These are phyloP conservation scores for Amphiprion ocellaris DNA, from an alignment of 2,113 vertebrate genomes.

Conservation along the genomic window DNA sequence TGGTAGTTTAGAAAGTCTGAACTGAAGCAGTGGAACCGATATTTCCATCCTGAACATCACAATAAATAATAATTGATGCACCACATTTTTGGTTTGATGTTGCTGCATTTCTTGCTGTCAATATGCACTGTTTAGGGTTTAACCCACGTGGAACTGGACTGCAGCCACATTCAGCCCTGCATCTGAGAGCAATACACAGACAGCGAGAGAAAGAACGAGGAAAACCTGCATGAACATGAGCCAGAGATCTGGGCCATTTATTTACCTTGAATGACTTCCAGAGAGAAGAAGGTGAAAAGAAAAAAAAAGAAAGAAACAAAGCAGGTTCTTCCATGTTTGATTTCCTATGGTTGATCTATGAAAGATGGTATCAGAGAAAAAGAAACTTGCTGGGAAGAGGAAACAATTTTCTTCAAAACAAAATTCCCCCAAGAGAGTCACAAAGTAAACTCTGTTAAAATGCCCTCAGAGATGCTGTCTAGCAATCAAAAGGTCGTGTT, in stretches of 20 bases:
- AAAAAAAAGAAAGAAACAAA: constrained; percentile 17
- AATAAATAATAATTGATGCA: background rate
- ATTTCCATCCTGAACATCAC: background rate
- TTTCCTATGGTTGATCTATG: constrained; percentile 45
- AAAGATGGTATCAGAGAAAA: constrained; percentile 8
- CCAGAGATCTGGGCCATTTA: constrained; percentile 54
- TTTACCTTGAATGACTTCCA: constrained; percentile 66
- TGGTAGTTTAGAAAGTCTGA: background rate
- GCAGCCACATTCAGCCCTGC: constrained; percentile 46
- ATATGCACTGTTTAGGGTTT: constrained; percentile 1
- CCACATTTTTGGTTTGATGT: background rate
- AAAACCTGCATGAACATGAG: constrained; percentile 23
- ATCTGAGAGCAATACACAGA: constrained; percentile 45
- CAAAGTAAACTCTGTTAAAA: constrained; percentile 30
- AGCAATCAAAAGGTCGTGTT: constrained; percentile 48
- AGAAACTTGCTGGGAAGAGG: constrained; percentile 24
- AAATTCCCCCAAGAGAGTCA: constrained; percentile 20
- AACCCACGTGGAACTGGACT: constrained; percentile 28
- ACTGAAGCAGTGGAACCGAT: background rate
- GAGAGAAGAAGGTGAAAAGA: background rate
- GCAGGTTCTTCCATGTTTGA: constrained; percentile 29
- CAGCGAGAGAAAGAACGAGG: constrained; percentile 36
- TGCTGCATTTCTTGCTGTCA: constrained; percentile 10
- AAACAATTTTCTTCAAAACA: constrained; percentile 41
- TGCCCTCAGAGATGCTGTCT: constrained; percentile 10